Percentiles rank a stretch among this genome's conserved stretches.
Evolutionary conservation across 2,888 invertebrate species (phyloP).

Genomic region (Cephus pulcher): DNA sequence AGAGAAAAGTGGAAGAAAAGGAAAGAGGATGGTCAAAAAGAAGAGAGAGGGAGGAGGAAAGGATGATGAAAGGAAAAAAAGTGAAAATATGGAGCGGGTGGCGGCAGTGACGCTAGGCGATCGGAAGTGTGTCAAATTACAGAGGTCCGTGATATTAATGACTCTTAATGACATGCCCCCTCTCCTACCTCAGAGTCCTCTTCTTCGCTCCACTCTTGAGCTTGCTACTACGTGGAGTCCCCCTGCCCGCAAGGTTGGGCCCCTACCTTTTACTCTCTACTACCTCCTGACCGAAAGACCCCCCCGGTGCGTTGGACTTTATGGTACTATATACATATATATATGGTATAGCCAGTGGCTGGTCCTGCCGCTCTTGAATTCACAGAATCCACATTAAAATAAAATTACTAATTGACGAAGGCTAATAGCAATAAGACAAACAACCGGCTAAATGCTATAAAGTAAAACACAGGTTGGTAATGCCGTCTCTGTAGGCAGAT

Average conservation of each 20-base stretch:
- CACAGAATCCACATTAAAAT: constrained; percentile 65
- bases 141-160: constrained; percentile 64
- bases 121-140: constrained; percentile 67
- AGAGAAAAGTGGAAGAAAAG: constrained; percentile 2
- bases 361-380: constrained; percentile 36
- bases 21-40: constrained; percentile 6
- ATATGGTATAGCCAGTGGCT: not conserved
- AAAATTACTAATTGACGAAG: constrained; percentile 65
- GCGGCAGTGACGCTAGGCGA: constrained; percentile 59
- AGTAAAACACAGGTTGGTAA: constrained; percentile 62
- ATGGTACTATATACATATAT: too few species aligned
- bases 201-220: constrained; percentile 20
- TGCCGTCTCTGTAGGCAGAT: constrained; percentile 36
- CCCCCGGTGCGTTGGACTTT: constrained; percentile 23
- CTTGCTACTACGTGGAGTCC: constrained; percentile 13
- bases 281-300: constrained; percentile 15
- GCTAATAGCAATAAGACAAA: constrained; percentile 66
- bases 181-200: constrained; percentile 25
- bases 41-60: constrained; percentile 3
- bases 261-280: constrained; percentile 20
- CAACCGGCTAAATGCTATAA: constrained; percentile 64
- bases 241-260: constrained; percentile 28
- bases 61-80: constrained; percentile 20
- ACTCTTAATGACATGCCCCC: constrained; percentile 63
- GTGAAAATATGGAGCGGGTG: constrained; percentile 36